Percentiles rank a stretch among this genome's conserved stretches.
phyloP scores from a whole-genome alignment of 1,140 invertebrate species.

The Drosophila persimilis region DNA sequence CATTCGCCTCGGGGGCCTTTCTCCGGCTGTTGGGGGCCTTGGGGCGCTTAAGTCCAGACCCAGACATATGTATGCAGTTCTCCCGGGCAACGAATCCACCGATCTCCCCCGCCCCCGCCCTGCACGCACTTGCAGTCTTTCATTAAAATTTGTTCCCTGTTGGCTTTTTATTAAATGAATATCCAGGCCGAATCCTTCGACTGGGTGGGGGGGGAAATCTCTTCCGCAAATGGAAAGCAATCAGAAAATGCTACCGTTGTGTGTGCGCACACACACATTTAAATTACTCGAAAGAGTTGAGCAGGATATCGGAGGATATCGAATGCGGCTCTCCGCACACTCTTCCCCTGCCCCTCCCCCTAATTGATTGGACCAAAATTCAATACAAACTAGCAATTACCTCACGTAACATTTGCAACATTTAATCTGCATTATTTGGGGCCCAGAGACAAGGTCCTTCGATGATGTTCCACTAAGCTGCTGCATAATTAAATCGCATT shows the following conservation, averaged over 20 bases:
- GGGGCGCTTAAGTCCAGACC: slow-evolving; percentile 35
- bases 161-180: slow-evolving; percentile 81
- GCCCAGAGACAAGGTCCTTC: too few relatives aligned
- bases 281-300: slow-evolving; percentile 48
- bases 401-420: background rate
- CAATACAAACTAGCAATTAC: background rate
- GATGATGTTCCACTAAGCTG: background rate
- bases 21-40: background rate
- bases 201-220: slow-evolving; percentile 29
- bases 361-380: slow-evolving; percentile 25
- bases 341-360: slow-evolving; percentile 4
- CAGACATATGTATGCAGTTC: slow-evolving; percentile 49
- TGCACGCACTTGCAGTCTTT: slow-evolving; percentile 59
- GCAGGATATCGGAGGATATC: slow-evolving; percentile 20
- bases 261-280: slow-evolving; percentile 23
- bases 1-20: slow-evolving; percentile 16
- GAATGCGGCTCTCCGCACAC: slow-evolving; percentile 11
- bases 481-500: slow-evolving; percentile 12
- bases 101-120: background rate
- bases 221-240: slow-evolving; percentile 58
- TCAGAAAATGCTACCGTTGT: slow-evolving; percentile 55
- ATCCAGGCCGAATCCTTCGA: slow-evolving; percentile 43
- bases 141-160: slow-evolving; percentile 73
- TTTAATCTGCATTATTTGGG: too few relatives aligned
- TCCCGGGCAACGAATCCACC: slow-evolving; percentile 2